A percentile compares a stretch with the other conserved stretches of the same genome.
Evolutionary conservation across 2,888 invertebrate species (phyloP).

Genomic region (Celastrina argiolus): DNA sequence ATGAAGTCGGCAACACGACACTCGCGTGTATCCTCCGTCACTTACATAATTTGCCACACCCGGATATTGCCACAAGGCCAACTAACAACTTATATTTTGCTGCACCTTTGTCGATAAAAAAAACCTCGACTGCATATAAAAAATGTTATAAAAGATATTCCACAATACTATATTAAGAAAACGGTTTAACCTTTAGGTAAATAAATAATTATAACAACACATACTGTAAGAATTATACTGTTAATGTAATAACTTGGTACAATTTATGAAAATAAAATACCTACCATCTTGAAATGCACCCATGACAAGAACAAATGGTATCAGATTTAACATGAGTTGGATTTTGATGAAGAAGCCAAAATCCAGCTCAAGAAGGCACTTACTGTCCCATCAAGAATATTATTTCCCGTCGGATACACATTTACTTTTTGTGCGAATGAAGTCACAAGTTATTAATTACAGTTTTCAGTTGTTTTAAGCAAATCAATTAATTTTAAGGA

Average conservation of each 20-base stretch:
- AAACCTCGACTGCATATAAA: background rate
- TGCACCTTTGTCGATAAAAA: slow-evolving; percentile 35
- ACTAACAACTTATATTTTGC: slow-evolving; percentile 43
- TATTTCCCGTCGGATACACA: background rate
- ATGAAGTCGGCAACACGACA: background rate
- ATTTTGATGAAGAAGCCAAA: too few relatives aligned
- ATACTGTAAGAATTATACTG: too few relatives aligned
- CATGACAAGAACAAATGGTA: too few relatives aligned
- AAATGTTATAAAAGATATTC: background rate
- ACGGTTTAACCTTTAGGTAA: background rate
- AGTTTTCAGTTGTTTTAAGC: background rate
- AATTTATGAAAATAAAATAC: too few relatives aligned
- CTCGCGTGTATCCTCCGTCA: slow-evolving; percentile 37
- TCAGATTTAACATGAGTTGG: too few relatives aligned
- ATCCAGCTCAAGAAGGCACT: too few relatives aligned
- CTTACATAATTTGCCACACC: slow-evolving; percentile 61
- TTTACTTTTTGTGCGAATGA: background rate
- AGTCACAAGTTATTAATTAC: background rate
- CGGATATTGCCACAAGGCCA: slow-evolving; percentile 66
- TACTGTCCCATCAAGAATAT: too few relatives aligned
- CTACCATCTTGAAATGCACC: too few relatives aligned
- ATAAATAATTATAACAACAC: too few relatives aligned
- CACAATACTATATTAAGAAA: background rate
- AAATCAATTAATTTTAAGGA: background rate
- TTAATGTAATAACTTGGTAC: too few relatives aligned